phyloP scores from a whole-genome alignment of 2,113 vertebrate genomes.

The Vidua macroura region DNA sequence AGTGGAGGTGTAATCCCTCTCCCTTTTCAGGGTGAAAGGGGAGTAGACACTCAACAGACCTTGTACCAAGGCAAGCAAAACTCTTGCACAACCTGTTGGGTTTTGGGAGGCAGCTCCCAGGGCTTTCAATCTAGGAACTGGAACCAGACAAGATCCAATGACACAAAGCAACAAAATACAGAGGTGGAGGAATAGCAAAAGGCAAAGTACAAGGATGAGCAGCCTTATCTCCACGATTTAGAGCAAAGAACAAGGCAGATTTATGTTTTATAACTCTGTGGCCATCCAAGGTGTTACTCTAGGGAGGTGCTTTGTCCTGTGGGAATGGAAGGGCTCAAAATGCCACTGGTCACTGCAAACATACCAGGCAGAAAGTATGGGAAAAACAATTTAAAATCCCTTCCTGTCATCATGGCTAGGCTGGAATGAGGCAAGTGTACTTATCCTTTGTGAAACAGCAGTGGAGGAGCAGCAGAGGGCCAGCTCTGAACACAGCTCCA shows the following conservation, averaged over 20 bases:
- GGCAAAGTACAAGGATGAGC: conserved; percentile 39
- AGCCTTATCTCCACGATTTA: neutral
- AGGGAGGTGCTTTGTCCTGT: neutral
- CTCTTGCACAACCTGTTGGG: neutral
- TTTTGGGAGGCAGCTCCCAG: neutral
- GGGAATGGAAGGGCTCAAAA: neutral
- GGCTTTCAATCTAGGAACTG: neutral
- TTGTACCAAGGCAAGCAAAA: neutral
- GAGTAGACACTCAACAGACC: neutral
- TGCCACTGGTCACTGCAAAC: neutral
- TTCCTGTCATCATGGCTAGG: neutral
- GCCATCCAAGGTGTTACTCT: neutral
- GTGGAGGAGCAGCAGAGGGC: neutral
- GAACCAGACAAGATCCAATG: neutral
- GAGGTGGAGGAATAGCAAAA: neutral
- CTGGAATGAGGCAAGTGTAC: neutral
- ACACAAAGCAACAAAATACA: neutral
- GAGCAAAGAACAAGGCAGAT: neutral
- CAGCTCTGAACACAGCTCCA: neutral
- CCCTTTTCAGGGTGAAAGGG: neutral
- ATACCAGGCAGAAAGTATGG: neutral
- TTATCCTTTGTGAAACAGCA: neutral
- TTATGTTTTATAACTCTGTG: neutral
- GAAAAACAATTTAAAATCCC: neutral
- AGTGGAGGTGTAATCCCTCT: neutral